A percentile compares a stretch with the other conserved stretches of the same genome.
Conservation (phyloP, 37 sponge, comb jelly and placozoan species). For the Agelas oroides region DNA sequence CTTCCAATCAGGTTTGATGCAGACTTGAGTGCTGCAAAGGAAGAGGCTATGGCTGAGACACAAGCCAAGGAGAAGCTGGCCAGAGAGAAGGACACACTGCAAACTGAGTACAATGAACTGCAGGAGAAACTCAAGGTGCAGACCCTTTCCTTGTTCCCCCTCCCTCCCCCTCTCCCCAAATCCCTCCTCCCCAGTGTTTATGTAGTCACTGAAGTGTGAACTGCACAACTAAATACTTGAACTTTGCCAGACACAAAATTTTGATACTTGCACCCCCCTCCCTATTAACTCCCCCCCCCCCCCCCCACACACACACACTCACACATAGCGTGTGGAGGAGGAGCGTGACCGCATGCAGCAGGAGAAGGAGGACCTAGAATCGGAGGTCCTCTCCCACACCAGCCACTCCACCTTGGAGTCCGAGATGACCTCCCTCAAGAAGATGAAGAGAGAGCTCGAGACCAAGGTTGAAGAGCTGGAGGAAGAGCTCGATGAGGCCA, state of each 20-base stretch:
- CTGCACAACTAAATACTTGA: too few relatives aligned
- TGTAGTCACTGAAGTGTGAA: too few relatives aligned
- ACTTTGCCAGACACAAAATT: too few relatives aligned
- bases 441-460: constrained; percentile 89
- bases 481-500: constrained; percentile 95
- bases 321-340: constrained; percentile 51
- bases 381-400: constrained; percentile 40
- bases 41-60: constrained; percentile 66
- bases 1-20: constrained; percentile 72
- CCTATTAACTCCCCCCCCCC: background rate
- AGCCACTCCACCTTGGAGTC: constrained; percentile 41
- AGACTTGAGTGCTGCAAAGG: constrained; percentile 75
- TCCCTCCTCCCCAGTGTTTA: background rate
- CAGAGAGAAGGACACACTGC: constrained; percentile 74
- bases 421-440: constrained; percentile 82
- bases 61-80: constrained; percentile 76
- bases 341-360: constrained; percentile 48
- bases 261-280: background rate
- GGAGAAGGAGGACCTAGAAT: constrained; percentile 81
- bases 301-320: background rate
- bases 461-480: constrained; percentile 89
- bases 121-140: constrained; percentile 62
- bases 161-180: background rate
- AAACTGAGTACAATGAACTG: constrained; percentile 45
- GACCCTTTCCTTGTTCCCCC: background rate